Evolutionary conservation across 2,888 invertebrate genomes (phyloP), one percentile per base, ranked within the genome.

Genomic region (Melangyna quadrimaculata): DNA sequence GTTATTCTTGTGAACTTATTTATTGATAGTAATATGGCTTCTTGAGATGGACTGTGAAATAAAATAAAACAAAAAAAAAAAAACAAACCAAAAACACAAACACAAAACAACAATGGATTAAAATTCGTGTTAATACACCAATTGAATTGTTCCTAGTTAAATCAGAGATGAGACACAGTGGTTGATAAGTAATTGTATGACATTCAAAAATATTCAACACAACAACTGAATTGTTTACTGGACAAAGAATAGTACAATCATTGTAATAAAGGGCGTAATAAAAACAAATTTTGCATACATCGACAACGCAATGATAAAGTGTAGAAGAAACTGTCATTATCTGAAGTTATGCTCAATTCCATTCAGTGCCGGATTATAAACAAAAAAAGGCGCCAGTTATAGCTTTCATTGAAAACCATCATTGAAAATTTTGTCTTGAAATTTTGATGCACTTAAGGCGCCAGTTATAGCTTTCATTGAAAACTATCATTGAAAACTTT

Each of bases 1-100:
- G 81, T 67, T 87, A 82, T 88, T 89, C 89, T 75, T 89, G 88
- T 80, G 89, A 89, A 89, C 88, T 90, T 91, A 92, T 90, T 91
- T 91, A 89, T 82, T 87, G 77, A 22, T 45, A 61, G 71, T 71
- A 71, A 67, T 61, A 69, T 57, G 65, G 57, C 24, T 43, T 51
- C n/a, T 9, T 65, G 48, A 6, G 14, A 67, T 35, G 24, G 57
- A 80, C 84, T 84, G 65, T 24, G 5, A 5, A 1, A 27, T 3
- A 12, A 59, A 45, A 19, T 43, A 3, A 1, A 45, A 37, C n/a
- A n/a, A n/a, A n/a, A n/a, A n/a, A n/a, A n/a, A n/a, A n/a, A n/a
- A n/a, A n/a, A n/a, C n/a, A n/a, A n/a, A n/a, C n/a, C n/a, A n/a
- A n/a, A n/a, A n/a, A n/a, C n/a, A n/a, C n/a, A n/a, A n/a, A 6